Conservation (phyloP, 2,113 vertebrate genomes). For the Sebastes schlegelii region DNA sequence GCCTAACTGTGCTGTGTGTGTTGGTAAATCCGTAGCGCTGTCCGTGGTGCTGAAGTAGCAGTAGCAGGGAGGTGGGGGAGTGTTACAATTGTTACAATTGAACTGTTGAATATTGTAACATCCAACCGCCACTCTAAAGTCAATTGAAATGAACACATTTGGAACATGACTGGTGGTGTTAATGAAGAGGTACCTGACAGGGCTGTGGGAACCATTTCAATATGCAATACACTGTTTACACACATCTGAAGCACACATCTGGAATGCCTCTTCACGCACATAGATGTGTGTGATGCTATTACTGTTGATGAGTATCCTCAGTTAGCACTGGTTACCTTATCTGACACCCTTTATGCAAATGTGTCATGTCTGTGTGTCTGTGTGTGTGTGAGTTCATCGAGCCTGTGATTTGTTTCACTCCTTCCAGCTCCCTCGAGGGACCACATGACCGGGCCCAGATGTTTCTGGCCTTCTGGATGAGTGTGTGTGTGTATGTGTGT, state of each 20-base stretch:
- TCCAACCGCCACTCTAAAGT: neutral
- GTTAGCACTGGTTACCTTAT: slow-evolving; percentile 6
- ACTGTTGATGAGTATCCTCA: neutral
- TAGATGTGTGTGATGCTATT: neutral
- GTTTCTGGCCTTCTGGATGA: slow-evolving; percentile 26
- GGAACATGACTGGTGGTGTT: neutral
- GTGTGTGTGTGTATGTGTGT: neutral
- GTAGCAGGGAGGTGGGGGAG: too few relatives aligned
- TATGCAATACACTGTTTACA: neutral
- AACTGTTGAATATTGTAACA: too few relatives aligned
- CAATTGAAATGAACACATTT: neutral
- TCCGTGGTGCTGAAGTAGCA: too few relatives aligned
- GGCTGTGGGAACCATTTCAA: neutral
- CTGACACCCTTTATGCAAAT: neutral
- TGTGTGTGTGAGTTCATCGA: neutral
- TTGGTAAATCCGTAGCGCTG: too few relatives aligned
- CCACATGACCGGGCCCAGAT: slow-evolving; percentile 43
- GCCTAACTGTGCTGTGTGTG: too few relatives aligned
- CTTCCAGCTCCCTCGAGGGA: slow-evolving; percentile 13
- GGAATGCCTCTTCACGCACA: neutral
- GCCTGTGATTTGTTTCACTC: slow-evolving; percentile 15
- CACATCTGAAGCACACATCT: slow-evolving; percentile 11
- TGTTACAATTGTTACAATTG: too few relatives aligned
- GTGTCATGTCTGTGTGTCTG: neutral
- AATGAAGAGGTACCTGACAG: neutral